Evolutionary conservation across 2,113 vertebrate genomes (phyloP).

Genomic region (Sitta europaea): DNA sequence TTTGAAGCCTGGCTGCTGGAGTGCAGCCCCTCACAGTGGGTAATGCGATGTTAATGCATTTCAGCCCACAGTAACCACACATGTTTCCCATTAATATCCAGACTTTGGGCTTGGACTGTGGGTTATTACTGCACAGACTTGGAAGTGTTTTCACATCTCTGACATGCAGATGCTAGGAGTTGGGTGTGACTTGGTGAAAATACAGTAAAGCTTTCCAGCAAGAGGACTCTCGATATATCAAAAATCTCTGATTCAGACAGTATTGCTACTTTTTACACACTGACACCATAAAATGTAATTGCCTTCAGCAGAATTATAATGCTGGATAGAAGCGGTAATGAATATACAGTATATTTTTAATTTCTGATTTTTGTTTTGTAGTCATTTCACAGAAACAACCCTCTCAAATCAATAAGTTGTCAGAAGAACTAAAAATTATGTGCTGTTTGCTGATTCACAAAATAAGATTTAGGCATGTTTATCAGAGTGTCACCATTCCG

Average conservation of each 20-base stretch:
- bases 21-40: neutral
- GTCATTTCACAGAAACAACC: neutral
- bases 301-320: neutral
- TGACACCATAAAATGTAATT: neutral
- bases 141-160: neutral
- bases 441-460: neutral
- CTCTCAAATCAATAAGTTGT: neutral
- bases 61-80: neutral
- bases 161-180: neutral
- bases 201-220: neutral
- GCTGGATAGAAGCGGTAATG: neutral
- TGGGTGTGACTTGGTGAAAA: neutral
- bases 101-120: neutral
- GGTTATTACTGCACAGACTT: neutral
- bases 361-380: neutral
- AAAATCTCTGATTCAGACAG: neutral
- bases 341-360: neutral
- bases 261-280: neutral
- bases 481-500: neutral
- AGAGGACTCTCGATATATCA: neutral
- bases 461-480: neutral
- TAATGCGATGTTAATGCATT: accelerated
- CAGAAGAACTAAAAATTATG: neutral
- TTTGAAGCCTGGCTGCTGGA: neutral
- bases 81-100: neutral